These are phyloP conservation scores for Eupithecia abbreviata DNA, from an alignment of 2,888 invertebrate species.

Conservation along the genomic window DNA sequence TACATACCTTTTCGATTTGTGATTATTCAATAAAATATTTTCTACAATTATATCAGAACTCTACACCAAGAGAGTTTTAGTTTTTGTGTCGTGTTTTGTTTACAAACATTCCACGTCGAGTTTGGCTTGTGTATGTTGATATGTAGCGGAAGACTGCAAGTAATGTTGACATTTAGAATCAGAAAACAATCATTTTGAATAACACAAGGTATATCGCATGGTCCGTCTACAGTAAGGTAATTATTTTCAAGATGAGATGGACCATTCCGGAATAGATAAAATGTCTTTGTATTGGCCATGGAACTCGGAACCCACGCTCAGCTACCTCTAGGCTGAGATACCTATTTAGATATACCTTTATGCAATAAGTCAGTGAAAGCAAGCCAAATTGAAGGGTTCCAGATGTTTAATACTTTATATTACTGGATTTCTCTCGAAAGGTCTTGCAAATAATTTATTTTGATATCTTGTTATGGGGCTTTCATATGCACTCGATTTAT, in stretches of 20 bases:
- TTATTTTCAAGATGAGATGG: slow-evolving; percentile 24
- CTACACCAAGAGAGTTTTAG: too few relatives aligned
- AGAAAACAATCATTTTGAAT: neutral
- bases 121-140: too few relatives aligned
- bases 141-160: neutral
- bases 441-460: slow-evolving; percentile 63
- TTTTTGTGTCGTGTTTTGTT: too few relatives aligned
- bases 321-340: slow-evolving; percentile 53
- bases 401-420: slow-evolving; percentile 66
- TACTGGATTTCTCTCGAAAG: slow-evolving; percentile 68
- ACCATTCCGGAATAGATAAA: slow-evolving; percentile 35
- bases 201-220: neutral
- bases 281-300: slow-evolving; percentile 35
- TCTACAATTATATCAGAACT: too few relatives aligned
- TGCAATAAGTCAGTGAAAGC: slow-evolving; percentile 74
- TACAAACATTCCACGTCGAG: too few relatives aligned
- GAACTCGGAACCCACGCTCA: slow-evolving; percentile 39
- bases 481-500: slow-evolving; percentile 42
- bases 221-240: slow-evolving; percentile 1
- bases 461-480: slow-evolving; percentile 48
- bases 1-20: too few relatives aligned
- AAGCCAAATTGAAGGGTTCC: slow-evolving; percentile 67
- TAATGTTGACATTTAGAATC: neutral
- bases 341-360: slow-evolving; percentile 64
- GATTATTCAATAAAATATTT: too few relatives aligned